phyloP scores from a whole-genome alignment of 2,888 invertebrate species.

The Amphipyra tragopoginis region DNA sequence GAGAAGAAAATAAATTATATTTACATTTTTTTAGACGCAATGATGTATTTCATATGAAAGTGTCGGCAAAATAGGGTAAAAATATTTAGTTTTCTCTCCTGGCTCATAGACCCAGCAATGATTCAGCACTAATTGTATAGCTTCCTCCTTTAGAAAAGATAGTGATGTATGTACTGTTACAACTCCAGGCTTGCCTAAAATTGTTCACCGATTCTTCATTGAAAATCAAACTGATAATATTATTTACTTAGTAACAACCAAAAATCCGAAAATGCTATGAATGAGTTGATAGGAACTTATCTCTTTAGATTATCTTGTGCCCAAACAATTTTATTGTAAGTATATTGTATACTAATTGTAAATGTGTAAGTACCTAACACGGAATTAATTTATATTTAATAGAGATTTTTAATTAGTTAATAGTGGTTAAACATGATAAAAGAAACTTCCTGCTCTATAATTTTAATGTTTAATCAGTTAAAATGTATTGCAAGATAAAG shows the following conservation, averaged over 20 bases:
- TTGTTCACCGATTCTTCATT: neutral
- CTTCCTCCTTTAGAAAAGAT: no score
- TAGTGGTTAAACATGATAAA: conserved; percentile 11
- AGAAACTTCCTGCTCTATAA: conserved; percentile 3
- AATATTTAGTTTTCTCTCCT: no score
- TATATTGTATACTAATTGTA: neutral
- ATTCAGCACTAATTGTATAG: no score
- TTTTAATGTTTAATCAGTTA: conserved; percentile 10
- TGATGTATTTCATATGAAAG: no score
- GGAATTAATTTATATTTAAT: conserved; percentile 15
- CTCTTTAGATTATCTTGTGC: conserved; percentile 14
- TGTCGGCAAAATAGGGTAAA: no score
- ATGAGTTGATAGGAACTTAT: conserved; percentile 14
- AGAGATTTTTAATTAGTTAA: neutral
- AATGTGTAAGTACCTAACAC: conserved; percentile 4
- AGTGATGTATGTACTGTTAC: no score
- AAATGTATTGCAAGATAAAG: neutral
- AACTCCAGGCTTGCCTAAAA: no score
- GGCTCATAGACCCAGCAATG: no score
- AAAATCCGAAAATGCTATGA: conserved; percentile 7
- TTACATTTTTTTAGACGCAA: no score
- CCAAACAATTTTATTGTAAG: conserved; percentile 1
- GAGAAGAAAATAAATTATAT: no score
- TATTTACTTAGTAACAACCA: neutral
- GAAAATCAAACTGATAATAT: neutral